Conservation (phyloP, 2,888 invertebrate species). For the Galerucella pusilla region DNA sequence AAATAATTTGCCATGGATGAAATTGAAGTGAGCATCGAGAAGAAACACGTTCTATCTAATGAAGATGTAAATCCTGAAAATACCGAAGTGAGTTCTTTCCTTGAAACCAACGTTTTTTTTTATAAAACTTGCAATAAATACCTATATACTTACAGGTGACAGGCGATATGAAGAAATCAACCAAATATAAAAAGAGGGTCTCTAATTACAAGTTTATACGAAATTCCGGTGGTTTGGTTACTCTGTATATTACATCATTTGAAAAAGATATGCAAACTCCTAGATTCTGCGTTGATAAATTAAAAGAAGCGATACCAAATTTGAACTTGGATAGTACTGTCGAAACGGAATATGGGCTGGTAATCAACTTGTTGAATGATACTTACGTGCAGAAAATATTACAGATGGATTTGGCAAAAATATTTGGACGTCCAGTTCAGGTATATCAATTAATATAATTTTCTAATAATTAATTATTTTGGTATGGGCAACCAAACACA, state of each 20-base stretch:
- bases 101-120: no score
- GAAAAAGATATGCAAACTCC: slow-evolving; percentile 35
- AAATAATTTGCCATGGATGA: not conserved
- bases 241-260: slow-evolving; percentile 44
- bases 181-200: not conserved
- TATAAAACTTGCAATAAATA: not conserved
- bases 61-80: slow-evolving; percentile 19
- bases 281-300: slow-evolving; percentile 38
- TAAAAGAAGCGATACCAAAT: slow-evolving; percentile 44
- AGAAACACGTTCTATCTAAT: not conserved
- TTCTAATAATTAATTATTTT: no score
- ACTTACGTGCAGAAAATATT: slow-evolving; percentile 63
- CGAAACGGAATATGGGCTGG: slow-evolving; percentile 60
- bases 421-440: slow-evolving; percentile 65
- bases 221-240: slow-evolving; percentile 30
- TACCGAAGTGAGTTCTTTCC: slow-evolving; percentile 11
- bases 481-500: no score
- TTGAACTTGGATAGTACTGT: slow-evolving; percentile 43
- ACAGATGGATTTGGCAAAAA: slow-evolving; percentile 61
- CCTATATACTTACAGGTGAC: not conserved
- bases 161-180: not conserved
- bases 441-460: not conserved
- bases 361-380: slow-evolving; percentile 63
- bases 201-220: slow-evolving; percentile 4
- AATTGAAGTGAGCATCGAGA: not conserved